phyloP scores from a whole-genome alignment of 2,888 invertebrate species.

The Ochlodes sylvanus region DNA sequence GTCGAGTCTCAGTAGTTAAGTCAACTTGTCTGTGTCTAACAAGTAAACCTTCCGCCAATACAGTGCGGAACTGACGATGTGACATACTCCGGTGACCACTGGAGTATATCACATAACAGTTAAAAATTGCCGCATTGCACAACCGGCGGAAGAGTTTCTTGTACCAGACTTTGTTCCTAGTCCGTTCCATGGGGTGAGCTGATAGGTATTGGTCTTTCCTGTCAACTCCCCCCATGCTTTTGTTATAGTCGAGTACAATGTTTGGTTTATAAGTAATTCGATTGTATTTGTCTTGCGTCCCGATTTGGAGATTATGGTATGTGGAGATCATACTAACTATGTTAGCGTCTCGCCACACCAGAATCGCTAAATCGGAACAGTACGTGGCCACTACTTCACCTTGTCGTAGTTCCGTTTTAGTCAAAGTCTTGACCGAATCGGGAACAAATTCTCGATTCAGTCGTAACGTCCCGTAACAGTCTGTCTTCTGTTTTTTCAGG shows the following conservation, averaged over 20 bases:
- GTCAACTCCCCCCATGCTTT: slow-evolving; percentile 49
- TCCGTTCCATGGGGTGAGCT: slow-evolving; percentile 46
- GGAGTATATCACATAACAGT: slow-evolving; percentile 37
- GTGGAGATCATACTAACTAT: slow-evolving; percentile 44
- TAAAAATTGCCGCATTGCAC: slow-evolving; percentile 33
- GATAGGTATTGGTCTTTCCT: slow-evolving; percentile 50
- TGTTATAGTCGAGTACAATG: slow-evolving; percentile 47
- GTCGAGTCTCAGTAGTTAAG: slow-evolving; percentile 31
- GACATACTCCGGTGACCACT: slow-evolving; percentile 30
- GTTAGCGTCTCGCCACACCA: slow-evolving; percentile 57
- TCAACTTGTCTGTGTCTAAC: slow-evolving; percentile 34
- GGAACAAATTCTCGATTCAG: slow-evolving; percentile 47
- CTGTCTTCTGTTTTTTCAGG: slow-evolving; percentile 42
- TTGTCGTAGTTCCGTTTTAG: slow-evolving; percentile 44
- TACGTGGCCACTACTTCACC: slow-evolving; percentile 44
- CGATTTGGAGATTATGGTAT: slow-evolving; percentile 39
- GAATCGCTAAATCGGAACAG: slow-evolving; percentile 54
- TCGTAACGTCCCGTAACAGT: slow-evolving; percentile 45
- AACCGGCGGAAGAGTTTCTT: slow-evolving; percentile 43
- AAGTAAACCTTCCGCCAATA: slow-evolving; percentile 41
- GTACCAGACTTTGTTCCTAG: slow-evolving; percentile 45
- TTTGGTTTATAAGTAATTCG: slow-evolving; percentile 39
- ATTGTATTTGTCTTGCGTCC: slow-evolving; percentile 32
- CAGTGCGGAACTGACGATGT: slow-evolving; percentile 40
- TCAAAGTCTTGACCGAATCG: slow-evolving; percentile 40